Conservation (phyloP, 2,113 vertebrate species). For the Aramus guarauna region DNA sequence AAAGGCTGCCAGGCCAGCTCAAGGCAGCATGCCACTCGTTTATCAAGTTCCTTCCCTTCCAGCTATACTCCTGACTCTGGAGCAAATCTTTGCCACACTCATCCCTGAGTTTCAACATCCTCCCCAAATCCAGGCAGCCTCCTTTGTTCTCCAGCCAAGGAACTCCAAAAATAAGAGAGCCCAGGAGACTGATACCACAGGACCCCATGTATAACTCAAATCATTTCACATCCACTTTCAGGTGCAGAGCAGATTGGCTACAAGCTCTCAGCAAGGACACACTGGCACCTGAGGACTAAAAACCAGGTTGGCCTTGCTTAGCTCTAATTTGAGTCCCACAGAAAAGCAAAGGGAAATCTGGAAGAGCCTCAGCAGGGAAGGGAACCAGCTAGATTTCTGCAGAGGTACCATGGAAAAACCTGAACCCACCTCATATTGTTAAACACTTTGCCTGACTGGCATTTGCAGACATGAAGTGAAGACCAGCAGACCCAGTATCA, state of each 20-base stretch:
- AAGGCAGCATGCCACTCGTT: background rate
- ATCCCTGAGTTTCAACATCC: background rate
- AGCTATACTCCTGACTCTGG: background rate
- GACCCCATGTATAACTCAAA: background rate
- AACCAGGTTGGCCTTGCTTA: background rate
- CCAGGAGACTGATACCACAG: background rate
- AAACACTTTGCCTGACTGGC: fast-evolving
- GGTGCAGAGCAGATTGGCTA: background rate
- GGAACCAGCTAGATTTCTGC: background rate
- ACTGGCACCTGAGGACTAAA: background rate
- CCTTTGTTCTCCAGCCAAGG: conserved; percentile 45
- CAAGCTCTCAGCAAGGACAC: background rate
- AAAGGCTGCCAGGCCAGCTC: conserved; percentile 41
- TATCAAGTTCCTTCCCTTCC: conserved; percentile 16
- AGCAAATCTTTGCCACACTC: background rate
- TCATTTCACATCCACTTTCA: background rate
- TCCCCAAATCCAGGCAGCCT: background rate
- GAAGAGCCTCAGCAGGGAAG: background rate
- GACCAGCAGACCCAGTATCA: background rate
- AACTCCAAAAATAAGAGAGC: background rate
- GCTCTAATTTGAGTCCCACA: background rate
- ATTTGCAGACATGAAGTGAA: background rate
- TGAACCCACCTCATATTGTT: too few species aligned
- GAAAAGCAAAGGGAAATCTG: background rate
- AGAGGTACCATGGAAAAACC: background rate